Evolutionary conservation across 1,140 invertebrate species (phyloP).

Genomic region (Hestina assimilis): DNA sequence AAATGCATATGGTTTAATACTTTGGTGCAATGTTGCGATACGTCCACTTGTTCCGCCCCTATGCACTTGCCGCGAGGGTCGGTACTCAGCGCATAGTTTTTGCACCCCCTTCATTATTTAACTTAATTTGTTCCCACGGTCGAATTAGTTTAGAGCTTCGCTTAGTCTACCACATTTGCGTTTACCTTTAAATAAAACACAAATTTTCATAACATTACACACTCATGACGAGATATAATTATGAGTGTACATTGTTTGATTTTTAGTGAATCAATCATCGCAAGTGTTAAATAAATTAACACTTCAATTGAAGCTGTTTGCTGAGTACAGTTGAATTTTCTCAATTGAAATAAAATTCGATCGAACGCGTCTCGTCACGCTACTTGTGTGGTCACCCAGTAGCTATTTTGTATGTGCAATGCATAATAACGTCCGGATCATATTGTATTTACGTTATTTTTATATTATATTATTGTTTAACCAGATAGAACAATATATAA

Average conservation of each 20-base stretch:
- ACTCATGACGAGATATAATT: not conserved
- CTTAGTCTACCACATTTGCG: not conserved
- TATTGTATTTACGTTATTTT: no score
- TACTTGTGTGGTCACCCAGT: no score
- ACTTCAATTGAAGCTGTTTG: not conserved
- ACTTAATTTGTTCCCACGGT: slow-evolving; percentile 60
- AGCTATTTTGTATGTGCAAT: no score
- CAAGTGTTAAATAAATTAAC: not conserved
- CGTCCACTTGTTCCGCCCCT: slow-evolving; percentile 66
- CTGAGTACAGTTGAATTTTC: not conserved
- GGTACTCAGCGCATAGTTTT: slow-evolving; percentile 58
- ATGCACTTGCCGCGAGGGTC: slow-evolving; percentile 66
- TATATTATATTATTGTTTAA: no score
- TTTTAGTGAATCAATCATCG: not conserved
- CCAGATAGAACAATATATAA: no score
- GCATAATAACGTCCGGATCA: no score
- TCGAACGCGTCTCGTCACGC: no score
- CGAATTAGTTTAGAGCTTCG: slow-evolving; percentile 19
- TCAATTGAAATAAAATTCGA: no score
- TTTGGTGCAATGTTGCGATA: slow-evolving; percentile 24
- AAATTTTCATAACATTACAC: no score
- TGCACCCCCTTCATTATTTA: slow-evolving; percentile 60
- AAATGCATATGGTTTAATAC: slow-evolving; percentile 1
- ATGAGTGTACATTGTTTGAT: not conserved
- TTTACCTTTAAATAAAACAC: no score